A percentile compares a stretch with the other conserved stretches of the same genome.
Evolutionary conservation across 2,797 vertebrate species (phyloP).

Genomic region (Sciurus vulgaris): DNA sequence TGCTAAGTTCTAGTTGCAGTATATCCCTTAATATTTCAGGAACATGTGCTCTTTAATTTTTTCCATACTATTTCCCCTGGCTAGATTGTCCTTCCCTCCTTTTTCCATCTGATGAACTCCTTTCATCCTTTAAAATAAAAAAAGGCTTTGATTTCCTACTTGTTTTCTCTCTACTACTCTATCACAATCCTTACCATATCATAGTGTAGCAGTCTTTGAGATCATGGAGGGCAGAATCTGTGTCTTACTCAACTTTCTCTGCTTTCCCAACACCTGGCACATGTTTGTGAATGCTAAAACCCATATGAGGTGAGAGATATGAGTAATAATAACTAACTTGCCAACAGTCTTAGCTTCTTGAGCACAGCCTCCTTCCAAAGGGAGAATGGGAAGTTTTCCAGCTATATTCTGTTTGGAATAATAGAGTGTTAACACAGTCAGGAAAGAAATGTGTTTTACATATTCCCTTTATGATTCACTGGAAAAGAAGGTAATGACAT

Average conservation of each 20-base stretch:
- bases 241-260: constrained; percentile 19
- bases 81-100: not conserved
- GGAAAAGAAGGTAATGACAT: constrained; percentile 28
- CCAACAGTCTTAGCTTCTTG: constrained; percentile 13
- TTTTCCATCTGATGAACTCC: not conserved
- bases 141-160: constrained; percentile 24
- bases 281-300: constrained; percentile 4
- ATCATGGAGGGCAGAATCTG: not conserved
- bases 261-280: not conserved
- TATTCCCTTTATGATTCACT: constrained; percentile 23
- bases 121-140: constrained; percentile 60
- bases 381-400: not conserved
- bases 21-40: constrained; percentile 40
- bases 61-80: not conserved
- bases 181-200: not conserved
- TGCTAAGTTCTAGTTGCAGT: not conserved
- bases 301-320: not conserved
- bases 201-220: constrained; percentile 1
- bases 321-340: not conserved
- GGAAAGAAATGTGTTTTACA: constrained; percentile 57
- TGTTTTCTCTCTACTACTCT: not conserved
- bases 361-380: not conserved
- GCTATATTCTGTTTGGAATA: constrained; percentile 34
- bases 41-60: not conserved
- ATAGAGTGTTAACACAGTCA: constrained; percentile 15